Percentiles rank a stretch among this genome's conserved stretches.
Evolutionary conservation across 2,113 vertebrate species (phyloP).

Genomic region (Litocranius walleri): DNA sequence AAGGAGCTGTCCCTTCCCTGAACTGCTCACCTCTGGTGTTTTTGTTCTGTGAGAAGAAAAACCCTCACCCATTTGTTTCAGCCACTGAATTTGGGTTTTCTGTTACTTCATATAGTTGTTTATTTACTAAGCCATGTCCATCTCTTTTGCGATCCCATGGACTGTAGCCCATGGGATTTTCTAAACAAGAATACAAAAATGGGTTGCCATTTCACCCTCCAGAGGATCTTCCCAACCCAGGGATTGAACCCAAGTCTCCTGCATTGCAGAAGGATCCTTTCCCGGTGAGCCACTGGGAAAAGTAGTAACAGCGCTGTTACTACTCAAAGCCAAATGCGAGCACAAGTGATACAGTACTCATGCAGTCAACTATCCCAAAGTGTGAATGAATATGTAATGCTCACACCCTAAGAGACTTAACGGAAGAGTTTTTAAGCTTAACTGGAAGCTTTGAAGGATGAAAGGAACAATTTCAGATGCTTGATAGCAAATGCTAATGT

Average conservation of each 20-base stretch:
- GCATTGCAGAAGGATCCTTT: background rate
- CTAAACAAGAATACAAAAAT: background rate
- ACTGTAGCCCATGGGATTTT: background rate
- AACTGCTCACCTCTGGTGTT: background rate
- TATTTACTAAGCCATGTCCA: background rate
- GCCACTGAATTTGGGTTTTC: background rate
- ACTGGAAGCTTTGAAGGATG: background rate
- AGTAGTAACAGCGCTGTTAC: background rate
- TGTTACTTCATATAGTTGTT: background rate
- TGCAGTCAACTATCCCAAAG: background rate
- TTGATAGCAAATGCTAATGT: background rate
- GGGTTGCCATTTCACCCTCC: background rate
- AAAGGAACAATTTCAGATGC: slow-evolving; percentile 7
- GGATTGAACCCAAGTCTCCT: background rate
- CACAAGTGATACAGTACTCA: background rate
- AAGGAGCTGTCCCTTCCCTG: background rate
- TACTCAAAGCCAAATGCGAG: background rate
- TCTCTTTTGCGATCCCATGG: background rate
- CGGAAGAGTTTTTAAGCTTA: background rate
- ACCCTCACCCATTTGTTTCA: background rate
- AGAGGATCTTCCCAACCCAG: background rate
- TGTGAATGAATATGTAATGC: background rate
- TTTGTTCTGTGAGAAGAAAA: background rate
- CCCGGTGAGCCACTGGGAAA: background rate
- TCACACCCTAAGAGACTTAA: background rate